These are phyloP conservation scores for Drosophila malerkotliana DNA, from an alignment of 1,140 invertebrate genomes.

Conservation along the genomic window DNA sequence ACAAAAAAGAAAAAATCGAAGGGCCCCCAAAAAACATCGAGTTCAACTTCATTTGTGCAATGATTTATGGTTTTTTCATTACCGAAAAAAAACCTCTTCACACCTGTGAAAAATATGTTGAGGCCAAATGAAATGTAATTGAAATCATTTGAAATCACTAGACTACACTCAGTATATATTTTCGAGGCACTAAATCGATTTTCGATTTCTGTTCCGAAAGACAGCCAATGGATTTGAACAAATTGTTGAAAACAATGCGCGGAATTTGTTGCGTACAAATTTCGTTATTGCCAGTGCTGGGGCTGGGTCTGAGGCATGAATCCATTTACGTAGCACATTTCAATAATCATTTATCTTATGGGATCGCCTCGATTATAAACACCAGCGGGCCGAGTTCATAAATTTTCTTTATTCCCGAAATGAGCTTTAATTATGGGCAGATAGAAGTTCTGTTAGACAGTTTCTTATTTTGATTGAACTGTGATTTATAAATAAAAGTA, in stretches of 20 bases:
- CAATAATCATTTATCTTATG: slow-evolving; percentile 77
- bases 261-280: slow-evolving; percentile 76
- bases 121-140: slow-evolving; percentile 70
- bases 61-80: slow-evolving; percentile 79
- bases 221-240: slow-evolving; percentile 38
- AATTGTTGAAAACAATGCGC: slow-evolving; percentile 74
- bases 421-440: slow-evolving; percentile 42
- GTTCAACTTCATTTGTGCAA: slow-evolving; percentile 71
- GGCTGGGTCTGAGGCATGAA: neutral
- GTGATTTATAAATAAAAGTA: neutral
- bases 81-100: slow-evolving; percentile 67
- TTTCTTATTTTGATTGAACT: neutral
- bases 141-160: slow-evolving; percentile 46
- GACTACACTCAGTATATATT: slow-evolving; percentile 24
- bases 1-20: slow-evolving; percentile 31
- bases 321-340: slow-evolving; percentile 49
- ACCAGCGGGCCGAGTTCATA: slow-evolving; percentile 46
- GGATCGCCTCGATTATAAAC: slow-evolving; percentile 64
- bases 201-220: slow-evolving; percentile 32
- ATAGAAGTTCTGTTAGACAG: slow-evolving; percentile 11
- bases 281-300: slow-evolving; percentile 21
- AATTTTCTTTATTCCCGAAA: slow-evolving; percentile 50
- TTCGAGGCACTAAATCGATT: slow-evolving; percentile 69
- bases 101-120: slow-evolving; percentile 65
- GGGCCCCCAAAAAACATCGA: slow-evolving; percentile 33